phyloP scores from a whole-genome alignment of 2,113 vertebrate species.

The Sterna hirundo region DNA sequence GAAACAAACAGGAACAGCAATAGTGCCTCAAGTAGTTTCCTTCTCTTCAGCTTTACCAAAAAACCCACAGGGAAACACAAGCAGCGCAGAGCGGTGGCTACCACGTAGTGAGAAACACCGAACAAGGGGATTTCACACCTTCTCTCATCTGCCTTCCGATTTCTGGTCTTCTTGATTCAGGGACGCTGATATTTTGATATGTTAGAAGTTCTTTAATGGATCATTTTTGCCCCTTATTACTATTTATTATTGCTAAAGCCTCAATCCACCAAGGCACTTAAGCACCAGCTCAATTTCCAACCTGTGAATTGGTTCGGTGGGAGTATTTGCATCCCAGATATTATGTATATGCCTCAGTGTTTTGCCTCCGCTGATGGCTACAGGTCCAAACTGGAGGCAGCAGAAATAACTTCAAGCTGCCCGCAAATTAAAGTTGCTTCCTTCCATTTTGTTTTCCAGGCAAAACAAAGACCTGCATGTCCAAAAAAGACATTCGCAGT shows the following conservation, averaged over 20 bases:
- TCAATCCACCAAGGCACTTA: neutral
- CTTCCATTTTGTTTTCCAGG: neutral
- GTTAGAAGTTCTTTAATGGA: constrained; percentile 24
- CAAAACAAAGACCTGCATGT: neutral
- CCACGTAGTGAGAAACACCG: neutral
- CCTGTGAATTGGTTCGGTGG: neutral
- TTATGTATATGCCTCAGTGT: neutral
- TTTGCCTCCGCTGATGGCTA: neutral
- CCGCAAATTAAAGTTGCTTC: neutral
- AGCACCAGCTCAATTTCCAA: neutral
- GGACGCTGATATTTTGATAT: neutral
- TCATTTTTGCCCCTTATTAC: neutral
- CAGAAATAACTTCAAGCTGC: neutral
- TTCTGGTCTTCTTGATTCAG: neutral
- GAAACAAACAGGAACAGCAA: constrained; percentile 4
- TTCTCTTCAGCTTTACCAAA: constrained; percentile 23
- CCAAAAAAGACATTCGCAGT: neutral
- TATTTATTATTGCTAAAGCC: constrained; percentile 5
- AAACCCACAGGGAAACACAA: neutral
- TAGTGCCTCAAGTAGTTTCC: constrained; percentile 1
- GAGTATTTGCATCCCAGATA: neutral
- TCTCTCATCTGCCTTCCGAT: neutral
- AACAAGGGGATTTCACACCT: neutral
- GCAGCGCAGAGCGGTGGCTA: neutral
- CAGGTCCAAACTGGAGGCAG: neutral